These are phyloP conservation scores for Mirounga angustirostris DNA, from an alignment of 2,113 vertebrate species.

Conservation along the genomic window DNA sequence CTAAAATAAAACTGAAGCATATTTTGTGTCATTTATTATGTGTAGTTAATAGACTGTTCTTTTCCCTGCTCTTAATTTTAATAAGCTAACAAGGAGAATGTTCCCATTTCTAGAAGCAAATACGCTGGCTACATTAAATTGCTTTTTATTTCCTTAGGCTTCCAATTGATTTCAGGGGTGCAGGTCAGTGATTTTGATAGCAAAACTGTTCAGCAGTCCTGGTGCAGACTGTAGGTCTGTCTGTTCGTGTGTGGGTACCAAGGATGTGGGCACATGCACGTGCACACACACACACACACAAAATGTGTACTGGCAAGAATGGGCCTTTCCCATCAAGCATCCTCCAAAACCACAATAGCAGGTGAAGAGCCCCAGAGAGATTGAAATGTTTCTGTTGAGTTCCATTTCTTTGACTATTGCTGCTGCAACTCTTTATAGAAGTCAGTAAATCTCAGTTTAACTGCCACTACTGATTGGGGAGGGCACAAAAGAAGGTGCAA, in stretches of 20 bases:
- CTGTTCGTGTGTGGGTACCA: neutral
- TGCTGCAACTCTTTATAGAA: conserved; percentile 51
- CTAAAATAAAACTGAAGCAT: conserved; percentile 41
- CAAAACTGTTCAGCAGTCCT: neutral
- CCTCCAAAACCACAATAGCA: neutral
- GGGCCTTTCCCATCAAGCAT: neutral
- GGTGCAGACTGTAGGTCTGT: neutral
- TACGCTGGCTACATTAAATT: neutral
- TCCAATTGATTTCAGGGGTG: neutral
- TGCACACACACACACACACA: neutral
- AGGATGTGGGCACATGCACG: neutral
- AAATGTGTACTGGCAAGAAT: neutral
- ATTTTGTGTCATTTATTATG: conserved; percentile 43
- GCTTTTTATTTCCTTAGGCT: neutral
- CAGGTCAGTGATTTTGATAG: neutral
- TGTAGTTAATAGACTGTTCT: conserved; percentile 32
- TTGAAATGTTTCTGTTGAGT: conserved; percentile 25
- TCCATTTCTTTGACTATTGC: conserved; percentile 69
- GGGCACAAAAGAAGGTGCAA: conserved; percentile 57
- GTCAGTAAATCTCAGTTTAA: conserved; percentile 75
- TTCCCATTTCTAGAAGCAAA: conserved; percentile 14
- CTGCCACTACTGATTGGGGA: conserved; percentile 64
- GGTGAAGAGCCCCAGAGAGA: neutral
- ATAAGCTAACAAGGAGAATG: neutral
- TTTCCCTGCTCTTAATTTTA: conserved; percentile 67